Conservation (phyloP, 1,140 invertebrate species). For the Pentalonia nigronervosa region DNA sequence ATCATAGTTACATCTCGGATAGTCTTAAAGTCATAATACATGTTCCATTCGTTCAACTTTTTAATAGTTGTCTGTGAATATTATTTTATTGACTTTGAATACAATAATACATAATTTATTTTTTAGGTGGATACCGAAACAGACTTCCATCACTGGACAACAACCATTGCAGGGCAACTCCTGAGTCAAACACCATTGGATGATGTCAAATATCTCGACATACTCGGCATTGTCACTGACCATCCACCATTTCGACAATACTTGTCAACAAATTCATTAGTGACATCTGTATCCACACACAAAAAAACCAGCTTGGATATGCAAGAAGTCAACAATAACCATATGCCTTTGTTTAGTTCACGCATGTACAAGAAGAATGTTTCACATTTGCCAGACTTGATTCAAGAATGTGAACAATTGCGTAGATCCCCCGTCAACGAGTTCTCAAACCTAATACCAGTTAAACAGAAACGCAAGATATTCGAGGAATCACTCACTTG, state of each 20-base stretch:
- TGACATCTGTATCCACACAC: not conserved
- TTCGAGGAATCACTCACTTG: conserved; percentile 70
- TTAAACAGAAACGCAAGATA: conserved; percentile 69
- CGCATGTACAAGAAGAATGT: conserved; percentile 38
- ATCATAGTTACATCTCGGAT: not conserved
- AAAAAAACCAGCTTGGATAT: conserved; percentile 36
- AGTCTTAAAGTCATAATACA: not conserved
- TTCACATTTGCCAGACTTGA: conserved; percentile 26
- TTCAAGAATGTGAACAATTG: conserved; percentile 49
- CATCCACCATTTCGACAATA: conserved; percentile 53
- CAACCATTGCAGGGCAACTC: conserved; percentile 70
- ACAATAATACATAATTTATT: not conserved
- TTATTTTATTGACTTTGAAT: not conserved
- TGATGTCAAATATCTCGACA: conserved; percentile 67
- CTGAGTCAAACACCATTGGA: conserved; percentile 72
- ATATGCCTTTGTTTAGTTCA: not conserved
- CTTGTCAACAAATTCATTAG: not conserved
- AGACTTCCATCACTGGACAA: conserved; percentile 71
- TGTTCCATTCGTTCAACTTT: not conserved
- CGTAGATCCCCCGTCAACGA: not conserved
- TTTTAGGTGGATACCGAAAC: conserved; percentile 68
- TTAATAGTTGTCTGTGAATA: not conserved
- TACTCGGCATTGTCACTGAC: conserved; percentile 63
- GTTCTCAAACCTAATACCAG: conserved; percentile 63
- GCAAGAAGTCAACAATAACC: conserved; percentile 44